Evolutionary conservation across 2,888 invertebrate species (phyloP).

Genomic region (Helobdella robusta): DNA sequence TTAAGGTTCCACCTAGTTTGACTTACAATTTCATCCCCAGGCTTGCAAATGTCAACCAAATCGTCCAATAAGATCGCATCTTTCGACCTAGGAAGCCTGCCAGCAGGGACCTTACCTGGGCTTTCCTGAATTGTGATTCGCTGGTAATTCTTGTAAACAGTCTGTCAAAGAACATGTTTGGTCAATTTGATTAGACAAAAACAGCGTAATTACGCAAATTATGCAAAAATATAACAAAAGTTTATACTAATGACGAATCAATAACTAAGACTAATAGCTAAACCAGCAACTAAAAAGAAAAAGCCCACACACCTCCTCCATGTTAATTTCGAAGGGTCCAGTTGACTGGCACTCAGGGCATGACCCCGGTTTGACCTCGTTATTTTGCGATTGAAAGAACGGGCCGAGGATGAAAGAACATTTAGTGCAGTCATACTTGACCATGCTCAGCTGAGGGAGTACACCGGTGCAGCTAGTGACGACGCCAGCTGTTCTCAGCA

Average conservation of each 20-base stretch:
- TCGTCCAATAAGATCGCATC: slow-evolving; percentile 88
- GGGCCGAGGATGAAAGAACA: slow-evolving; percentile 92
- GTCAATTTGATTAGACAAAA: too few species aligned
- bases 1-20: too few species aligned
- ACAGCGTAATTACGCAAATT: too few species aligned
- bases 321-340: slow-evolving; percentile 93
- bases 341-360: slow-evolving; percentile 95
- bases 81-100: slow-evolving; percentile 90
- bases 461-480: slow-evolving; percentile 83
- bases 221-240: too few species aligned
- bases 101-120: slow-evolving; percentile 92
- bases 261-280: not conserved
- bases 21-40: slow-evolving; percentile 85
- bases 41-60: slow-evolving; percentile 90
- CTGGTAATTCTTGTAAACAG: slow-evolving; percentile 94
- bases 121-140: slow-evolving; percentile 94
- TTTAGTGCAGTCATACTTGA: slow-evolving; percentile 92
- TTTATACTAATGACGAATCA: not conserved
- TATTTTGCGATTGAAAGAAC: slow-evolving; percentile 81
- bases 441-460: slow-evolving; percentile 82
- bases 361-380: slow-evolving; percentile 87
- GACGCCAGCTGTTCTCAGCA: slow-evolving; percentile 85
- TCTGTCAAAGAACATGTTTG: slow-evolving; percentile 67
- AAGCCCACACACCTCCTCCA: slow-evolving; percentile 60
- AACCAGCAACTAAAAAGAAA: not conserved